Base-by-base conservation (phyloP, 2,888 invertebrate species). In the Ypsolopha sequella region DNA sequence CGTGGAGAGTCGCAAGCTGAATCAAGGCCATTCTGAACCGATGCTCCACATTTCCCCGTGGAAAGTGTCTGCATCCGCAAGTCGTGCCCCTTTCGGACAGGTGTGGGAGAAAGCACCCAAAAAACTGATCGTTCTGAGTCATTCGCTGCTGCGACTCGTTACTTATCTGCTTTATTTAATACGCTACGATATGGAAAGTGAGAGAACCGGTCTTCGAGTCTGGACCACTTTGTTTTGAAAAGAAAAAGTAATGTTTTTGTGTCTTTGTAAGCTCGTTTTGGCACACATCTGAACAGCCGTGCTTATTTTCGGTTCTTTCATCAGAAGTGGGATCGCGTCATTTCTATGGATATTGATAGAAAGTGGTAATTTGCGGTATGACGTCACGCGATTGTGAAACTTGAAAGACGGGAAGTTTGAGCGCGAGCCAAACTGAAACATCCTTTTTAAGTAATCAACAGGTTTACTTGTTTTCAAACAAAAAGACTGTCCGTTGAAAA, bases 41-140 rank as follows among this genome's bases (percentile, higher is more conserved):
- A 63, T 76, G 81, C 75, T 79, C 82, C 77, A 82, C 80, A 80
- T 82, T 79, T 74, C 78, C 68, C 68, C 71, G 77, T 84, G 80
- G 84, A 84, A 84, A 84, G 84, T 82, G 76, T 73, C 74, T 72
- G 74, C 67, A 84, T 84, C 84, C 84, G 84, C 75, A 79, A 80
- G 76, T 70, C 76, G 79, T 77, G 77, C 78, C 73, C 75, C 74
- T 77, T 79, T 74, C 73, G 73, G 74, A 68, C 82, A 84, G 80
- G 82, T 80, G 81, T 78, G 79, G 78, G 82, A 80, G 84, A 84
- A 84, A 84, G 84, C 82, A 84, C 76, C 78, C 66, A 76, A 82
- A 80, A 52, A 79, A 76, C 66, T 68, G 66, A 76, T 69, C 65
- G 66, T 66, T 80, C 70, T 77, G 82, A 82, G 68, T 82, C 82